Base-by-base conservation (phyloP, 2,797 vertebrate species). In the Sitta carolinensis region DNA sequence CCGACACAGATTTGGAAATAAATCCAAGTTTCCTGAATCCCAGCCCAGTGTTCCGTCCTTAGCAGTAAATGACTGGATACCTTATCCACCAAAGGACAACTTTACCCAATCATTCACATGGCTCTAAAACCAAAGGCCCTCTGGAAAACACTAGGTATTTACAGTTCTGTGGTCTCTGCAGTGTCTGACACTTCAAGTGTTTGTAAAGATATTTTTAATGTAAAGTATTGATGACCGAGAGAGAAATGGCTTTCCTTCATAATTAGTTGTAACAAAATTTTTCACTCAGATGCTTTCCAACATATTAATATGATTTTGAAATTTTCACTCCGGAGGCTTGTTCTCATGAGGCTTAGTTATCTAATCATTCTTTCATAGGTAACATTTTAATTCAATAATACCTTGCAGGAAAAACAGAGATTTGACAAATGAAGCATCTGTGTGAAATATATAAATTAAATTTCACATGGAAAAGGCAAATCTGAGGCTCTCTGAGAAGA, bases 21-120 rank as follows among this genome's bases (percentile, higher is more conserved):
- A 94, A 85, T 54, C 38, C 18, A 62, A 34, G 61, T 83, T 89
- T 94, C 94, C 88, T 92, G 84, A 95, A 79, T 68, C 11, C 22
- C 72, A 68, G 68, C 50, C 74, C 57, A 74, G 30, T 52, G 59
- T 89, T 88, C 34, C 78, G 21, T 82, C 43, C 18, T 54, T 45
- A 92, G 26, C 18, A 74, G 30, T 74, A 77, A 83, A 50, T 55
- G 6, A n/a, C 1, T 51, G n/a, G 8, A 21, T 64, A 43, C 21
- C 29, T 79, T 70, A 89, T 50, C 30, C 61, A 89, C 34, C 20
- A 68, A 67, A 87, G 30, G 34, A 89, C 27, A 94, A 30, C 16
- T 82, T 84, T 6, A 52, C 54, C 27, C 19, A 51, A 30, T 73
- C 36, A 79, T 45, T 89, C 47, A 54, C 7, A 26, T 1, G 0